Evolutionary conservation across 2,113 vertebrate species (phyloP).

Genomic region (Ailuropoda melanoleuca): DNA sequence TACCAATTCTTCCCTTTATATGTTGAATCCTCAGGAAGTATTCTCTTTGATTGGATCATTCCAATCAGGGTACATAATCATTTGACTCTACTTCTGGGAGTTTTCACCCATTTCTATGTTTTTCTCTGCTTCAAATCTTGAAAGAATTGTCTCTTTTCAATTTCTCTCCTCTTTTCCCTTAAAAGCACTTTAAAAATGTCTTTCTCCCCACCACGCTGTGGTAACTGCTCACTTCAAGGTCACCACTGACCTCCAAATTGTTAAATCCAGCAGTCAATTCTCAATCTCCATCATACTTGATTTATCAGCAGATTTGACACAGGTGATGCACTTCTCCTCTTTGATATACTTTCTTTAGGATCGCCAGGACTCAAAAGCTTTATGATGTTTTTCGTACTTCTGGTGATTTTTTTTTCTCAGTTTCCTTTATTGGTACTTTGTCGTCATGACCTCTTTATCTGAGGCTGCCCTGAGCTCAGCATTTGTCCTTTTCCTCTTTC

Average conservation of each 20-base stretch:
- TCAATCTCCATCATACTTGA: not conserved
- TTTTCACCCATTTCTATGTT: not conserved
- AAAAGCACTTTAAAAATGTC: not conserved
- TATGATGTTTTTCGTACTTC: not conserved
- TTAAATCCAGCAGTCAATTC: not conserved
- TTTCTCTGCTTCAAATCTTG: not conserved
- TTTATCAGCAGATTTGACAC: not conserved
- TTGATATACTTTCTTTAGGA: not conserved
- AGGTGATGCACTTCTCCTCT: not conserved
- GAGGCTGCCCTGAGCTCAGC: rapidly evolving
- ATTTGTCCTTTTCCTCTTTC: not conserved
- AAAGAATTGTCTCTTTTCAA: not conserved
- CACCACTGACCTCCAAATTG: not conserved
- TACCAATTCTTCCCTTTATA: not conserved
- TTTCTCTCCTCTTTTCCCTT: not conserved
- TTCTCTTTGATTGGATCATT: not conserved
- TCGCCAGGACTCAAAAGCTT: not conserved
- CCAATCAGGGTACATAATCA: not conserved
- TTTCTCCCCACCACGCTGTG: not conserved
- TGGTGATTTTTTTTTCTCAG: not conserved
- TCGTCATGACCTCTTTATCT: not conserved
- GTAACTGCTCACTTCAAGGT: not conserved
- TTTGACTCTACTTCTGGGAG: not conserved
- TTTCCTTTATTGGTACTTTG: not conserved
- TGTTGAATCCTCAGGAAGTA: not conserved